Percentiles rank a stretch among this genome's conserved stretches.
Evolutionary conservation across 2,797 vertebrate genomes (phyloP).

Genomic region (Simalia tracyae): DNA sequence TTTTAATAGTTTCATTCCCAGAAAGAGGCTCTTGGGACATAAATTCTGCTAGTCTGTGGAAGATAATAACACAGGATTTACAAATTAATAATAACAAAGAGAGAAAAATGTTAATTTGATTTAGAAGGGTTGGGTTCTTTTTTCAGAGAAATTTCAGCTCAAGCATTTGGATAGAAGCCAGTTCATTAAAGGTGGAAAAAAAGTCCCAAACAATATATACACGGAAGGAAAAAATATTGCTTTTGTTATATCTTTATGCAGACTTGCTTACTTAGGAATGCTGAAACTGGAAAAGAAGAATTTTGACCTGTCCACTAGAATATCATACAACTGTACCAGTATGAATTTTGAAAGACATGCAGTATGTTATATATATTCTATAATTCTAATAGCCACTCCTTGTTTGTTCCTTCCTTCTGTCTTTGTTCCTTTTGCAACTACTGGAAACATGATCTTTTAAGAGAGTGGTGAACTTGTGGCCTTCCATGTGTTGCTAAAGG

Average conservation of each 20-base stretch:
- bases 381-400: neutral
- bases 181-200: neutral
- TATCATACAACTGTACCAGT: neutral
- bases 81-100: constrained; percentile 42
- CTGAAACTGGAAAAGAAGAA: neutral
- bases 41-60: constrained; percentile 41
- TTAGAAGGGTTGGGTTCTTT: constrained; percentile 23
- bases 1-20: constrained; percentile 44
- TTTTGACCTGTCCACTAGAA: neutral
- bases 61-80: constrained; percentile 53
- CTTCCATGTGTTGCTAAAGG: too few species aligned
- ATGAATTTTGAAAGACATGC: neutral
- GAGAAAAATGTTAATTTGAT: constrained; percentile 26
- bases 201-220: neutral
- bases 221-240: neutral
- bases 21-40: constrained; percentile 31
- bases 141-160: constrained; percentile 39
- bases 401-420: neutral
- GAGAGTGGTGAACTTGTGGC: too few species aligned
- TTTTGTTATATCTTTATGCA: neutral
- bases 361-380: neutral
- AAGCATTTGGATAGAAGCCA: constrained; percentile 24
- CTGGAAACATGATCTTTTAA: too few species aligned
- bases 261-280: neutral
- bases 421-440: neutral